These are phyloP conservation scores for Chalcis sispes DNA, from an alignment of 2,888 invertebrate species.

Conservation along the genomic window DNA sequence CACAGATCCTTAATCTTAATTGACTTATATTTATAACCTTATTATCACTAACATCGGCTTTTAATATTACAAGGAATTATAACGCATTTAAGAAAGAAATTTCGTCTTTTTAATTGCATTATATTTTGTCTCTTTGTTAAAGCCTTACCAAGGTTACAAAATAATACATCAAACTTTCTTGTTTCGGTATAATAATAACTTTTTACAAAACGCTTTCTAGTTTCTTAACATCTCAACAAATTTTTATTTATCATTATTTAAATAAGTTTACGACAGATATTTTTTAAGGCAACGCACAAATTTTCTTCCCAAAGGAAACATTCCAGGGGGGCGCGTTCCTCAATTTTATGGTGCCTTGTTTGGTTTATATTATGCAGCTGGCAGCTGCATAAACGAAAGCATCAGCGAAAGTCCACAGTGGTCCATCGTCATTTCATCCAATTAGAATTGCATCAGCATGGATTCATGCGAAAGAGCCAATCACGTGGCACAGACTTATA, in stretches of 20 bases:
- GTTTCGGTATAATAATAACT: constrained; percentile 12
- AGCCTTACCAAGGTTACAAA: constrained; percentile 21
- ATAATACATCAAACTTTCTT: constrained; percentile 4
- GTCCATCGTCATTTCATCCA: constrained; percentile 10
- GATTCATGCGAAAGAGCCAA: constrained; percentile 34
- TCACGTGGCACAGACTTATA: background rate
- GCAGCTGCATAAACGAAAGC: constrained; percentile 39
- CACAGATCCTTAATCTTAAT: background rate
- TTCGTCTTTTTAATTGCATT: constrained; percentile 32
- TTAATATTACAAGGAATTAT: constrained; percentile 12
- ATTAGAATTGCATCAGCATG: constrained; percentile 2
- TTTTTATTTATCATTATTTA: background rate
- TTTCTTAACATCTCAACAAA: background rate
- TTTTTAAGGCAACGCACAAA: too few relatives aligned
- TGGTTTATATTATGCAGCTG: constrained; percentile 51
- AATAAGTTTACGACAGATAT: background rate
- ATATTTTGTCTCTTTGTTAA: constrained; percentile 49
- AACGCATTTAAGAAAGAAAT: background rate
- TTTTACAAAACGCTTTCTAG: background rate
- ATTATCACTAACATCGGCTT: constrained; percentile 28
- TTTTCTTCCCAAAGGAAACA: background rate
- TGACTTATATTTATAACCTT: constrained; percentile 25
- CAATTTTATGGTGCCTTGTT: constrained; percentile 42
- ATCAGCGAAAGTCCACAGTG: constrained; percentile 25
- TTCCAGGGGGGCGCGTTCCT: constrained; percentile 44